Conservation (phyloP, 2,113 vertebrate species). For the Megalops atlanticus region DNA sequence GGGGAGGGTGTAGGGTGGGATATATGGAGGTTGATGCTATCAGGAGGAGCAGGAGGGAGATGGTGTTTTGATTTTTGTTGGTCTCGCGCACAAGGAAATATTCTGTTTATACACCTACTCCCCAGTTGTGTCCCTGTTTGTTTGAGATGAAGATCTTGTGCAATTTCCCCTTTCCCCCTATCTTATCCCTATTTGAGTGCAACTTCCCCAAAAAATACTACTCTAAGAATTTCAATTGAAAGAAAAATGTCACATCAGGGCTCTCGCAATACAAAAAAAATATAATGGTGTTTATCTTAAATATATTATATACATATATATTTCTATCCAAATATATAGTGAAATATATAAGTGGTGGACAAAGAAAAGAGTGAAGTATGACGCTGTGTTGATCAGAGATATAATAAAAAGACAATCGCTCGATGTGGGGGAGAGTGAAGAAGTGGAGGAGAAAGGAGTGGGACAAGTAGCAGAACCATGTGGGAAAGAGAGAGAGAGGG, state of each 20-base stretch:
- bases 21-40: conserved; percentile 23
- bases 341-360: conserved; percentile 74
- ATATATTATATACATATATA: conserved; percentile 75
- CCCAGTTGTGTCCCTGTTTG: conserved; percentile 32
- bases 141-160: conserved; percentile 30
- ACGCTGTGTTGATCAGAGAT: conserved; percentile 73
- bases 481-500: conserved; percentile 32
- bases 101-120: conserved; percentile 45
- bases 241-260: conserved; percentile 74
- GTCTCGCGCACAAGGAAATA: conserved; percentile 41
- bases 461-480: conserved; percentile 60
- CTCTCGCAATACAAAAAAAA: conserved; percentile 75
- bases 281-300: conserved; percentile 73
- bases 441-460: conserved; percentile 39
- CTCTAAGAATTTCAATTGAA: conserved; percentile 64
- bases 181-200: conserved; percentile 64
- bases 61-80: conserved; percentile 30
- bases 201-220: conserved; percentile 67
- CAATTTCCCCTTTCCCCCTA: conserved; percentile 22
- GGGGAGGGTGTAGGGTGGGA: conserved; percentile 24
- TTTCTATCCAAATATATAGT: conserved; percentile 80
- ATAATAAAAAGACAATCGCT: conserved; percentile 79
- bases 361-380: conserved; percentile 70
- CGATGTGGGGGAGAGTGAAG: conserved; percentile 51
- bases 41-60: conserved; percentile 5